Evolutionary conservation across 2,113 vertebrate species (phyloP).

Genomic region (Dipodomys stephensi): DNA sequence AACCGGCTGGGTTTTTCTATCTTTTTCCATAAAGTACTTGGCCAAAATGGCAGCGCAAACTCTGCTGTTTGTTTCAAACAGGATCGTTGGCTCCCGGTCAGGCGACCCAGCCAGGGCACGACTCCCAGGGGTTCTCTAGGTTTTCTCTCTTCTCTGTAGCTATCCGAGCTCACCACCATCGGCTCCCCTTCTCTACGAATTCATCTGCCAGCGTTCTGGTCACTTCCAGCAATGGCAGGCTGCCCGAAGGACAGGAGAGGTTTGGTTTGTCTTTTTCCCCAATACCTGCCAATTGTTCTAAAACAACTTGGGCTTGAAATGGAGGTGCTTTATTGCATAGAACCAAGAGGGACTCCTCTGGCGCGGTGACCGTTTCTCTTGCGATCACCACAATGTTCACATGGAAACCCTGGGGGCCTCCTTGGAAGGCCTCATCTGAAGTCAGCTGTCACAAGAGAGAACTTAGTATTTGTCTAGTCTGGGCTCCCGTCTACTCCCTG

Average conservation of each 20-base stretch:
- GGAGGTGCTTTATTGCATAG: background rate
- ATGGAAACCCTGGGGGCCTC: background rate
- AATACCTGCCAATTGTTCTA: background rate
- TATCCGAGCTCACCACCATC: background rate
- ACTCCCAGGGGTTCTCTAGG: fast-evolving
- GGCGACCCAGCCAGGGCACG: background rate
- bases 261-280: background rate
- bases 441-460: background rate
- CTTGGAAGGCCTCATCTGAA: background rate
- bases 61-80: background rate
- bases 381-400: background rate
- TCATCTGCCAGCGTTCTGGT: background rate
- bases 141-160: background rate
- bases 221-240: background rate
- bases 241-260: background rate
- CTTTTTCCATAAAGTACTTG: background rate
- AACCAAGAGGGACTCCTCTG: background rate
- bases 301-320: background rate
- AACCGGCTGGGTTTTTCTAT: background rate
- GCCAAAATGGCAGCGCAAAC: background rate
- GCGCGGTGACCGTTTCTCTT: background rate
- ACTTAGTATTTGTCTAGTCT: background rate
- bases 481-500: background rate
- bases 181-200: background rate
- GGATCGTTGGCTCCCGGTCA: too few species aligned